Percentiles rank a stretch among this genome's conserved stretches.
phyloP scores from a whole-genome alignment of 2,113 vertebrate species.

The Scomber japonicus region DNA sequence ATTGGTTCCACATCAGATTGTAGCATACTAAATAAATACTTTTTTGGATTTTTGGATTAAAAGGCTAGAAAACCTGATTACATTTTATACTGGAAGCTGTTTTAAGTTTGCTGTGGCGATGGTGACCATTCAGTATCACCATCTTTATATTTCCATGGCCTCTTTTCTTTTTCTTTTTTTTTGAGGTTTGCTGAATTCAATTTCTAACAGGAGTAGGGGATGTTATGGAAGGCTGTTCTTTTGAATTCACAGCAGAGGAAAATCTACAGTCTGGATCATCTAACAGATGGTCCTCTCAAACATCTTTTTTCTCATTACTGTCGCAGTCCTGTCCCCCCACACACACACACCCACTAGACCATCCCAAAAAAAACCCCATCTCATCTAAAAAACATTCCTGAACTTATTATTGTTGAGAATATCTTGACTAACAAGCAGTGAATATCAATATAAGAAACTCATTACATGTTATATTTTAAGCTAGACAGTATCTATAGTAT shows the following conservation, averaged over 20 bases:
- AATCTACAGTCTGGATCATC: neutral
- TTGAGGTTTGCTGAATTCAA: constrained; percentile 1
- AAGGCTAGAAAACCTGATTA: neutral
- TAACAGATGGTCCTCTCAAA: neutral
- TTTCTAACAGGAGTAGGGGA: constrained; percentile 10
- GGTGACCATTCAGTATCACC: neutral
- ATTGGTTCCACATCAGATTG: neutral
- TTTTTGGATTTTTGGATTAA: neutral
- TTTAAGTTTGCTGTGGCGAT: constrained; percentile 12
- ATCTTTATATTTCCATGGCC: constrained; percentile 3
- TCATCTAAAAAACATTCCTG: neutral
- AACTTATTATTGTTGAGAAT: too few species aligned
- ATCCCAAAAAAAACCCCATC: neutral
- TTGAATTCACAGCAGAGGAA: constrained; percentile 9
- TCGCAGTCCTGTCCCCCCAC: too few species aligned
- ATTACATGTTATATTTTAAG: neutral
- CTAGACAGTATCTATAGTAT: too few species aligned
- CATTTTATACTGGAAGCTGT: neutral
- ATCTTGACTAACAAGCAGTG: neutral
- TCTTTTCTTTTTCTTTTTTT: neutral
- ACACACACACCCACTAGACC: too few species aligned
- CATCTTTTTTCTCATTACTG: neutral
- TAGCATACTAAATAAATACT: neutral
- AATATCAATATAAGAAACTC: neutral
- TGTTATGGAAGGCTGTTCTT: neutral